A percentile compares a stretch with the other conserved stretches of the same genome.
phyloP scores from a whole-genome alignment of 2,797 vertebrate genomes.

The Chaetodon trifasciatus region DNA sequence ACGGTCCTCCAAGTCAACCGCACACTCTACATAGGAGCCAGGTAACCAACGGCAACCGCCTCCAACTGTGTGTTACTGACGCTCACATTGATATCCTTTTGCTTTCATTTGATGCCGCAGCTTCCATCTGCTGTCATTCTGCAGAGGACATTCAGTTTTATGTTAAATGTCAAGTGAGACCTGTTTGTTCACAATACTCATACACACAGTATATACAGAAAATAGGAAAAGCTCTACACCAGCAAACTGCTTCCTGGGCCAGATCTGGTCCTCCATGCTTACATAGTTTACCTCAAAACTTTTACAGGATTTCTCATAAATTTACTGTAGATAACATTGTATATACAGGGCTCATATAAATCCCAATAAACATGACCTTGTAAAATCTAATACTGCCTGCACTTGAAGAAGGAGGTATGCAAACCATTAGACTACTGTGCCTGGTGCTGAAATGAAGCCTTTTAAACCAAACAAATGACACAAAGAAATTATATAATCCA shows the following conservation, averaged over 20 bases:
- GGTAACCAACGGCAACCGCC: conserved; percentile 86
- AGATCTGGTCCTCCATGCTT: background rate
- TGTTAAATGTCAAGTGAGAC: conserved; percentile 70
- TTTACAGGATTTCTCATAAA: background rate
- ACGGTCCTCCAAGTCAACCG: conserved; percentile 94
- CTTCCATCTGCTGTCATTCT: conserved; percentile 75
- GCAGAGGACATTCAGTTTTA: conserved; percentile 54
- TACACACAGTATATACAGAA: background rate
- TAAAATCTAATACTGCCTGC: background rate
- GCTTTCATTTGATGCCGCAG: conserved; percentile 70
- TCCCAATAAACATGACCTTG: background rate
- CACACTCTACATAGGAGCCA: conserved; percentile 96
- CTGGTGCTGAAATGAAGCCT: conserved; percentile 13
- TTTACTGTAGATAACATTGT: background rate
- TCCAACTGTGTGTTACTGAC: conserved; percentile 70
- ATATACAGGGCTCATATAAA: conserved; percentile 2
- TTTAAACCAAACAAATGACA: background rate
- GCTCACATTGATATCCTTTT: conserved; percentile 69
- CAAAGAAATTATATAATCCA: conserved; percentile 14
- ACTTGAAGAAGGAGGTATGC: background rate
- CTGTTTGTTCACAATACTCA: conserved; percentile 45
- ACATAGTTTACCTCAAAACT: background rate
- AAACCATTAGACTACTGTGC: background rate
- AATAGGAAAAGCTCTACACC: conserved; percentile 25
- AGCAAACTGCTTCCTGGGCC: background rate